These are phyloP conservation scores for Ceratoteleas bidentatus DNA, from an alignment of 1,140 invertebrate species.

Conservation along the genomic window DNA sequence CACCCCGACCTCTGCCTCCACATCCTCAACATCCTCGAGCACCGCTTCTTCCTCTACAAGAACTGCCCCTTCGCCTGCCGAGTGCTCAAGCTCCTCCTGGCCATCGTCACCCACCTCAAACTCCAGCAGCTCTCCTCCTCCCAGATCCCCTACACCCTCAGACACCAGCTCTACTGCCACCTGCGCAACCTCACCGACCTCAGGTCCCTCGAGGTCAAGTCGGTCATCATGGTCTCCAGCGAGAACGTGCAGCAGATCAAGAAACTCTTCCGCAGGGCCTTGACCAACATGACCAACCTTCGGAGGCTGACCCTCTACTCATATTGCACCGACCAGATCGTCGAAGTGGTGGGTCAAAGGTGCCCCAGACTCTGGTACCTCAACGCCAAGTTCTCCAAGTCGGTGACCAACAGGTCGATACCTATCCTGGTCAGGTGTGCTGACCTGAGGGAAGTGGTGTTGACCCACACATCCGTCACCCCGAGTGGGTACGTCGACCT, in stretches of 20 bases:
- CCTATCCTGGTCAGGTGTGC: background rate
- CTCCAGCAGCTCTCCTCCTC: constrained; percentile 7
- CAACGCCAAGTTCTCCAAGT: constrained; percentile 30
- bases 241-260: constrained; percentile 9
- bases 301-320: constrained; percentile 25
- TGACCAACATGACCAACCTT: constrained; percentile 6
- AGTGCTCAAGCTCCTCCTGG: constrained; percentile 12
- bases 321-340: constrained; percentile 27
- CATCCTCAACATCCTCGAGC: constrained; percentile 33
- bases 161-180: constrained; percentile 17
- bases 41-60: constrained; percentile 23
- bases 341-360: background rate
- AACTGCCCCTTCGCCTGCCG: background rate
- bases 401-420: constrained; percentile 12
- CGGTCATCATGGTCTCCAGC: constrained; percentile 13
- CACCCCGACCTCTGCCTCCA: constrained; percentile 23
- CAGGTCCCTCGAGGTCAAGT: constrained; percentile 17
- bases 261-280: constrained; percentile 6
- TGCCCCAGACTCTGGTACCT: constrained; percentile 27
- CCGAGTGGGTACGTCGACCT: constrained; percentile 19
- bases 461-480: constrained; percentile 15
- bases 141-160: constrained; percentile 24
- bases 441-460: constrained; percentile 10
- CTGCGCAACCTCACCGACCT: constrained; percentile 21
- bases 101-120: constrained; percentile 21